phyloP scores from a whole-genome alignment of 2,888 invertebrate genomes.

The Aleiodes testaceus region DNA sequence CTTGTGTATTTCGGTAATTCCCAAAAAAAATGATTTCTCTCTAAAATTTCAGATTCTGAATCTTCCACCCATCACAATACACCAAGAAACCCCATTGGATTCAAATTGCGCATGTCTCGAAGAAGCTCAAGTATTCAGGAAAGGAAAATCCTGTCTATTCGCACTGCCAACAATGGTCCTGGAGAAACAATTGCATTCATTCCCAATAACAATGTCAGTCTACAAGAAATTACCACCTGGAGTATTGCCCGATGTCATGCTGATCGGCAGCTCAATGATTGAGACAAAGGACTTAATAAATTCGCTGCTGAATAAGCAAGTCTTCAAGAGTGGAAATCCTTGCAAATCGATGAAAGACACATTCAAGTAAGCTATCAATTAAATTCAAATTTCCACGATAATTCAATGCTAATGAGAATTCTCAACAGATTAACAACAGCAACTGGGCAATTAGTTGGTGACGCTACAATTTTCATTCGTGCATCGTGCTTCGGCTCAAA shows the following conservation, averaged over 20 bases:
- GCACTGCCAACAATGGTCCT: slow-evolving; percentile 77
- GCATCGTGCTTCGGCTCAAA: slow-evolving; percentile 80
- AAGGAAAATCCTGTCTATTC: slow-evolving; percentile 82
- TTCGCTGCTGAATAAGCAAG: slow-evolving; percentile 74
- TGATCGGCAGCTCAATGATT: slow-evolving; percentile 77
- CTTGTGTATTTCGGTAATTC: too few species aligned
- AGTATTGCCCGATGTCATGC: slow-evolving; percentile 78
- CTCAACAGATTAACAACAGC: slow-evolving; percentile 72
- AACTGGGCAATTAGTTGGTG: slow-evolving; percentile 75
- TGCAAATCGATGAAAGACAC: slow-evolving; percentile 78
- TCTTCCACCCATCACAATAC: slow-evolving; percentile 77
- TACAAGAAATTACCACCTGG: slow-evolving; percentile 78
- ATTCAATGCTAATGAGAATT: neutral
- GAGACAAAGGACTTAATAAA: slow-evolving; percentile 78
- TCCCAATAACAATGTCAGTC: slow-evolving; percentile 76
- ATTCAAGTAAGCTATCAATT: slow-evolving; percentile 65
- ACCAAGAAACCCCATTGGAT: slow-evolving; percentile 76
- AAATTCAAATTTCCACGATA: slow-evolving; percentile 1
- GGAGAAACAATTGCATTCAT: slow-evolving; percentile 74
- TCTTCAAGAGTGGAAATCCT: slow-evolving; percentile 70
- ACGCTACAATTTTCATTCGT: slow-evolving; percentile 78
- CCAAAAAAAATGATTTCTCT: too few species aligned
- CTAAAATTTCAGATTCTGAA: slow-evolving; percentile 72
- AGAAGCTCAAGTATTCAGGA: slow-evolving; percentile 75
- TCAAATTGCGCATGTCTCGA: slow-evolving; percentile 70